A percentile compares a stretch with the other conserved stretches of the same genome.
These are phyloP conservation scores for Rissa tridactyla DNA, from an alignment of 2,113 vertebrate species.

Conservation along the genomic window DNA sequence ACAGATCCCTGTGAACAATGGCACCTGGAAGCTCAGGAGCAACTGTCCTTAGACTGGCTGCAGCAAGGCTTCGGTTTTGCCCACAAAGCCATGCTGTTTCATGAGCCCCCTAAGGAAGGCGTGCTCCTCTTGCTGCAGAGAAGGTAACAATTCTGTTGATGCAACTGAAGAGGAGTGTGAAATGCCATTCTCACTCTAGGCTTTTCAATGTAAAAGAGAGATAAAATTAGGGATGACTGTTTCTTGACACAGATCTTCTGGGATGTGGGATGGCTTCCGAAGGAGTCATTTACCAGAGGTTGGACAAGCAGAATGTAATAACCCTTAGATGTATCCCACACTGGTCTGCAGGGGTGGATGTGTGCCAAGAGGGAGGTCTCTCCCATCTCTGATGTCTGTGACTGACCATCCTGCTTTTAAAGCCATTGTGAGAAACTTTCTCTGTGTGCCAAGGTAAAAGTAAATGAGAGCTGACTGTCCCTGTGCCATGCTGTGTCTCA, in stretches of 20 bases:
- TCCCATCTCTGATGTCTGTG: background rate
- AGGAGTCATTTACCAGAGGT: background rate
- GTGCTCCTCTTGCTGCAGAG: background rate
- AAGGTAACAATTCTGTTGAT: background rate
- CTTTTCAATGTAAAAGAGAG: background rate
- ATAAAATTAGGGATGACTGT: background rate
- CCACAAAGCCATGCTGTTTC: background rate
- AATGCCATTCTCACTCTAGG: background rate
- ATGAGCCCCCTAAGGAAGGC: background rate
- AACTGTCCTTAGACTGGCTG: background rate
- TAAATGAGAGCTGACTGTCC: background rate
- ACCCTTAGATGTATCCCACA: background rate
- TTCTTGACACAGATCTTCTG: background rate
- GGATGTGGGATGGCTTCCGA: background rate
- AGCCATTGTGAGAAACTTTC: background rate
- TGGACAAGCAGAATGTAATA: background rate
- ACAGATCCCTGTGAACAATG: background rate
- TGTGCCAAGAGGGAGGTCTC: background rate
- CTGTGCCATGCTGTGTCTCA: background rate
- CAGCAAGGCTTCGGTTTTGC: background rate
- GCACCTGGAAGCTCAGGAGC: background rate
- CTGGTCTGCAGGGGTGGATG: background rate
- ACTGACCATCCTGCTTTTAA: background rate
- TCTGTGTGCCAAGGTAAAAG: background rate
- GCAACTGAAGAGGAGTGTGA: background rate